These are phyloP conservation scores for Halcyon malimbica DNA, from an alignment of 2,113 vertebrate genomes.

Conservation along the genomic window DNA sequence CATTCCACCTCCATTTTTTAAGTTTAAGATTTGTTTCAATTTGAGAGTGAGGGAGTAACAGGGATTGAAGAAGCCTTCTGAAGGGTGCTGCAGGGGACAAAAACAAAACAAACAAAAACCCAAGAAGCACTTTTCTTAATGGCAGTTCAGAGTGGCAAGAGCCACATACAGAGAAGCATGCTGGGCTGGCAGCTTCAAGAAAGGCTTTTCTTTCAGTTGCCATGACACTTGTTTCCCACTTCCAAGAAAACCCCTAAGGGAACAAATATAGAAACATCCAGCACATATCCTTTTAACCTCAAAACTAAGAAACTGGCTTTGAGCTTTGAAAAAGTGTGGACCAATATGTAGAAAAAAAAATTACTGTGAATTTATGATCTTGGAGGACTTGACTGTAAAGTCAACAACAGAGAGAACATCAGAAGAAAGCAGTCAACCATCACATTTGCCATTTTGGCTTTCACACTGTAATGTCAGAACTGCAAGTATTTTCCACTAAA, in stretches of 20 bases:
- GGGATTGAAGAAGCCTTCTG: not conserved
- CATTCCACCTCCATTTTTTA: not conserved
- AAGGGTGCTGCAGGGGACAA: not conserved
- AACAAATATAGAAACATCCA: not conserved
- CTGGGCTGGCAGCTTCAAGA: not conserved
- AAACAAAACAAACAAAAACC: not conserved
- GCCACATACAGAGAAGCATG: not conserved
- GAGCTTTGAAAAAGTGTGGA: not conserved
- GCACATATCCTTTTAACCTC: not conserved
- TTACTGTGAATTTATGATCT: not conserved
- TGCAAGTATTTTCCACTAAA: not conserved
- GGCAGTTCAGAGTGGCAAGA: not conserved
- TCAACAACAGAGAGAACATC: not conserved
- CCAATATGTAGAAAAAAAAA: not conserved
- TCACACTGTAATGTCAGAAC: not conserved
- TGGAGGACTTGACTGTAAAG: not conserved
- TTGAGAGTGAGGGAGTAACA: not conserved
- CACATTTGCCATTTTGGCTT: not conserved
- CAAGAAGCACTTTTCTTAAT: not conserved
- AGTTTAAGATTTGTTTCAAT: not conserved
- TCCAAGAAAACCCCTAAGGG: not conserved
- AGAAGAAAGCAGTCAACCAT: not conserved
- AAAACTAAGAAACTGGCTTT: not conserved
- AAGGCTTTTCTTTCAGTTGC: constrained; percentile 19
- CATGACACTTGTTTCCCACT: not conserved